phyloP scores from a whole-genome alignment of 1,140 invertebrate genomes.

The Drosophila fuyamai region DNA sequence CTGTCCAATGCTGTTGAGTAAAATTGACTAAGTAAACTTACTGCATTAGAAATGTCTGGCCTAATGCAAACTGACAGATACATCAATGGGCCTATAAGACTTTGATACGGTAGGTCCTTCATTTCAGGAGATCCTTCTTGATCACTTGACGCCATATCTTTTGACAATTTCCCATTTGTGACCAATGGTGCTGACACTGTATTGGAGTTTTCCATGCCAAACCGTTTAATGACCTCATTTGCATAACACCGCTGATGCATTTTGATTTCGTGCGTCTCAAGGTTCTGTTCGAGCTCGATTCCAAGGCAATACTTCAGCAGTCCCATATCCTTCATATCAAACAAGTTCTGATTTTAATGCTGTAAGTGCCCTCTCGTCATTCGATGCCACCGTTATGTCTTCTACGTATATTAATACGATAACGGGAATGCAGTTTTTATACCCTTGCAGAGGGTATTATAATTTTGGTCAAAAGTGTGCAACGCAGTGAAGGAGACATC shows the following conservation, averaged over 20 bases:
- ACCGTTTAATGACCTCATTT: background rate
- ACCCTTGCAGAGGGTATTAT: no score
- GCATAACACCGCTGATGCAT: constrained; percentile 1
- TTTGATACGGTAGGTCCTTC: background rate
- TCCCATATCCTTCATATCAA: no score
- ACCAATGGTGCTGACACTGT: background rate
- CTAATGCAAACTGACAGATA: background rate
- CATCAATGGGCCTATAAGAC: constrained; percentile 1
- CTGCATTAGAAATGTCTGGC: no score
- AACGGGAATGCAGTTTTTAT: no score
- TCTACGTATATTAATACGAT: background rate
- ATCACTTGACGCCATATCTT: background rate
- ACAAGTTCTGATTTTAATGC: background rate
- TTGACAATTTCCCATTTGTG: no score
- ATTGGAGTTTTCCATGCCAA: no score
- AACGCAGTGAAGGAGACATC: no score
- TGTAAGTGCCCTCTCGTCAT: background rate
- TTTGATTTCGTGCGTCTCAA: background rate
- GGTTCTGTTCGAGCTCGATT: background rate
- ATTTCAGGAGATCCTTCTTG: no score
- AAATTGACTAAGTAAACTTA: no score
- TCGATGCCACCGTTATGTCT: background rate
- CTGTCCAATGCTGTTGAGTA: no score
- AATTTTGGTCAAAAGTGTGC: no score
- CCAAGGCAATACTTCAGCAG: background rate